Conservation (phyloP, 1,140 invertebrate species). For the Scaptomyza hsui region DNA sequence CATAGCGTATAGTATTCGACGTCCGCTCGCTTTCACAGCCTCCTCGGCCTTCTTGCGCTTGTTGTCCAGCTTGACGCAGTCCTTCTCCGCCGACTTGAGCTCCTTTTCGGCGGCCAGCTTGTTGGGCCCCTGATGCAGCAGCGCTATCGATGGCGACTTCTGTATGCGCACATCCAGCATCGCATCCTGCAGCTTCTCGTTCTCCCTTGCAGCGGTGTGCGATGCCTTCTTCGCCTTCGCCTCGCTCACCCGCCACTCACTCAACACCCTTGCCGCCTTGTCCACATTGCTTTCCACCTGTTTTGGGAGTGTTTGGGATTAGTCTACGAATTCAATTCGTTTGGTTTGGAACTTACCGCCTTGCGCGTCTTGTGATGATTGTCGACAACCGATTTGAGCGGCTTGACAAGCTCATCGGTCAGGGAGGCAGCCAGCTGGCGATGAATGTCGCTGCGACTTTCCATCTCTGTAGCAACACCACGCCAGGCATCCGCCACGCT, state of each 20-base stretch:
- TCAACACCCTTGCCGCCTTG: conserved; percentile 91
- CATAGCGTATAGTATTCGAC: conserved; percentile 97
- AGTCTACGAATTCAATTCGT: too few species aligned
- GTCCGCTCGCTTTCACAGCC: conserved; percentile 94
- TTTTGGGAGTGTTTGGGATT: background rate
- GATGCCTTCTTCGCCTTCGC: conserved; percentile 94
- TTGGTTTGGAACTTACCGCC: conserved; percentile 87
- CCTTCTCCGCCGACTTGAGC: conserved; percentile 84
- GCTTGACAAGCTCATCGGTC: conserved; percentile 94
- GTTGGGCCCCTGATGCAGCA: conserved; percentile 83
- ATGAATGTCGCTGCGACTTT: conserved; percentile 94
- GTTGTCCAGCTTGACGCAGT: conserved; percentile 90
- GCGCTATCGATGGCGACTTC: conserved; percentile 84
- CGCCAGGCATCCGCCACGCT: conserved; percentile 95
- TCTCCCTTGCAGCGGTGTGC: conserved; percentile 92
- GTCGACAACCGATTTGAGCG: conserved; percentile 89
- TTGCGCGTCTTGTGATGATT: conserved; percentile 91
- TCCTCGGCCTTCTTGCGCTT: conserved; percentile 96
- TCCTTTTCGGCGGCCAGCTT: conserved; percentile 81
- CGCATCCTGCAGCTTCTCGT: conserved; percentile 94
- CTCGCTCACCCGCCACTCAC: conserved; percentile 93
- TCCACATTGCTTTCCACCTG: conserved; percentile 93
- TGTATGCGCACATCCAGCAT: conserved; percentile 85
- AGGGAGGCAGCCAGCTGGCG: conserved; percentile 91
- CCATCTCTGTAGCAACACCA: conserved; percentile 94